A percentile compares a stretch with the other conserved stretches of the same genome.
Evolutionary conservation across 2,888 invertebrate genomes (phyloP).

Genomic region (Polydrusus pterygomalis): DNA sequence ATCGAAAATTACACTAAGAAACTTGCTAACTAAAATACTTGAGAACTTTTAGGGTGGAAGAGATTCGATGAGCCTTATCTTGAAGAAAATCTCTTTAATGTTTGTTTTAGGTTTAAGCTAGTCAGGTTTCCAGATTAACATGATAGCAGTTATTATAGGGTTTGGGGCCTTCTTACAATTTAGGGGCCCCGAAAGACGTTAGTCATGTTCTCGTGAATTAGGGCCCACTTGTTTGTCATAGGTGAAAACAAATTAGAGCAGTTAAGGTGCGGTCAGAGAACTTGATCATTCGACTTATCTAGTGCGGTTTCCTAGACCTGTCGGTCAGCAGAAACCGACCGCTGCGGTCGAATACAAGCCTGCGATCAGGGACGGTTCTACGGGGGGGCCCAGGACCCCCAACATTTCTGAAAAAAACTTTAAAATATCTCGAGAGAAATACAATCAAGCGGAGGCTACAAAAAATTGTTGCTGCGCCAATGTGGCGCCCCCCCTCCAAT

Average conservation of each 20-base stretch:
- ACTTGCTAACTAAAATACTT: conserved; percentile 26
- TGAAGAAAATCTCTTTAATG: conserved; percentile 38
- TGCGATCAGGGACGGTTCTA: too few species aligned
- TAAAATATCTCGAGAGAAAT: too few species aligned
- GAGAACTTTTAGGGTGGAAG: conserved; percentile 30
- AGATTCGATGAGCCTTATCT: conserved; percentile 29
- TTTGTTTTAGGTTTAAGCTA: conserved; percentile 37
- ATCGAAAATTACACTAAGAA: conserved; percentile 32
- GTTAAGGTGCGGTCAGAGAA: too few species aligned
- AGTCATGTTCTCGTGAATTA: conserved; percentile 4
- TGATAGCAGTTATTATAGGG: conserved; percentile 33
- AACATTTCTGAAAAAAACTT: too few species aligned
- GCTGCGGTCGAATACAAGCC: too few species aligned
- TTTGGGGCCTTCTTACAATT: conserved; percentile 17
- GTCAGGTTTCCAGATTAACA: conserved; percentile 37
- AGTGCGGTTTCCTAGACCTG: too few species aligned
- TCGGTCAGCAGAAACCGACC: too few species aligned
- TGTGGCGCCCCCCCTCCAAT: too few species aligned
- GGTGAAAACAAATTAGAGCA: neutral
- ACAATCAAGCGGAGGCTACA: too few species aligned
- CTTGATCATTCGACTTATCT: too few species aligned
- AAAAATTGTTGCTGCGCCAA: too few species aligned
- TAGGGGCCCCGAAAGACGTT: conserved; percentile 10
- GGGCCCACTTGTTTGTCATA: neutral
- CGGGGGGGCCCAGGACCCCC: too few species aligned